Evolutionary conservation across 2,797 vertebrate genomes (phyloP).

Genomic region (Harpagifer antarcticus): DNA sequence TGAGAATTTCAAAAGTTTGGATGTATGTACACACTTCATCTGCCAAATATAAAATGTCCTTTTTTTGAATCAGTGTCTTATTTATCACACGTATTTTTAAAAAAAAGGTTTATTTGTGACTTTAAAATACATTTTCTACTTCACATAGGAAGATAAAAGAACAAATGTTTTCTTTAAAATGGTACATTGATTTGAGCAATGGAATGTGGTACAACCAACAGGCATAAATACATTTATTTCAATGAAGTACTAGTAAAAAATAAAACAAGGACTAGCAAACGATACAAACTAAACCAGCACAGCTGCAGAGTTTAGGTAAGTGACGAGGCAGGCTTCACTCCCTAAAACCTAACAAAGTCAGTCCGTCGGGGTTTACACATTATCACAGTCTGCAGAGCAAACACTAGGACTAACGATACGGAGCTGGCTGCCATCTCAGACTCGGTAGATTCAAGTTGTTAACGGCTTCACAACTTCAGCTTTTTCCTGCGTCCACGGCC

Average conservation of each 20-base stretch:
- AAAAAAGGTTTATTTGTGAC: constrained; percentile 80
- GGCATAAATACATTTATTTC: constrained; percentile 89
- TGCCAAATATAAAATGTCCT: constrained; percentile 73
- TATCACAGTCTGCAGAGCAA: constrained; percentile 88
- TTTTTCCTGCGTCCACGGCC: constrained; percentile 96
- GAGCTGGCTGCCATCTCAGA: constrained; percentile 68
- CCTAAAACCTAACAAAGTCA: constrained; percentile 89
- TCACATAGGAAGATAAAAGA: constrained; percentile 79
- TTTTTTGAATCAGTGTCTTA: constrained; percentile 58
- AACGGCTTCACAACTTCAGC: constrained; percentile 92
- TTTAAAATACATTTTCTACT: constrained; percentile 77
- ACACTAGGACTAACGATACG: constrained; percentile 87
- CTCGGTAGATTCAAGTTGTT: constrained; percentile 9
- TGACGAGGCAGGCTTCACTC: constrained; percentile 87
- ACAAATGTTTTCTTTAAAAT: constrained; percentile 66
- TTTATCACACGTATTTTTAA: constrained; percentile 33
- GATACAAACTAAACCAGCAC: constrained; percentile 85
- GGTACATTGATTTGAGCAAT: constrained; percentile 75
- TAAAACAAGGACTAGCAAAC: constrained; percentile 39
- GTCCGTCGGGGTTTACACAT: constrained; percentile 88
- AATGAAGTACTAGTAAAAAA: constrained; percentile 95
- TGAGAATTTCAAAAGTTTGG: constrained; percentile 60
- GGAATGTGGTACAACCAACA: constrained; percentile 86
- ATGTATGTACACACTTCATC: constrained; percentile 64
- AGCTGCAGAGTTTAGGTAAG: constrained; percentile 89